phyloP scores from a whole-genome alignment of 1,140 invertebrate species.

The Megathymus violae region DNA sequence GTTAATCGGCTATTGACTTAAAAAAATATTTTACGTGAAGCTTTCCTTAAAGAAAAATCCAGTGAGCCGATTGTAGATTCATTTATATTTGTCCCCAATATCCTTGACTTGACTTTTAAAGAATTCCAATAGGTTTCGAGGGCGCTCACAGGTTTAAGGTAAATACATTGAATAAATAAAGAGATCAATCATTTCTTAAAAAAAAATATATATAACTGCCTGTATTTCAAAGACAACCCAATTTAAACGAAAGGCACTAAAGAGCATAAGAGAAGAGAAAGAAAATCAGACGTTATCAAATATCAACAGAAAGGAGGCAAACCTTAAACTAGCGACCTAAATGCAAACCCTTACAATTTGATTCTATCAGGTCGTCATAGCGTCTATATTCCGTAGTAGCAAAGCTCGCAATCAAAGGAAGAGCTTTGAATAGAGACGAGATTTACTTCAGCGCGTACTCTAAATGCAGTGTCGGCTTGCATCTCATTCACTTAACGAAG shows the following conservation, averaged over 20 bases:
- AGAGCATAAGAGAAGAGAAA: neutral
- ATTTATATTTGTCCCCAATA: too few species aligned
- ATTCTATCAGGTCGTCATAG: constrained; percentile 15
- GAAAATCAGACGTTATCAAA: neutral
- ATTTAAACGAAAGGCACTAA: neutral
- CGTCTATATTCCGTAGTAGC: constrained; percentile 9
- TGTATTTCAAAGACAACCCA: neutral
- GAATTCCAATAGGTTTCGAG: too few species aligned
- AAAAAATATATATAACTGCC: too few species aligned
- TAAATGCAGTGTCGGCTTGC: constrained; percentile 30
- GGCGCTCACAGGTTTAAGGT: too few species aligned
- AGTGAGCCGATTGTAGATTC: too few species aligned
- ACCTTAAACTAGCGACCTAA: constrained; percentile 7
- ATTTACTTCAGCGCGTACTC: constrained; percentile 21
- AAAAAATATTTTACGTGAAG: too few species aligned
- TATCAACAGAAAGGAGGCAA: neutral
- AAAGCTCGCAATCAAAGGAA: constrained; percentile 22
- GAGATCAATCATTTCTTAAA: too few species aligned
- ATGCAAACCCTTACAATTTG: constrained; percentile 16
- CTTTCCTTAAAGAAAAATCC: too few species aligned
- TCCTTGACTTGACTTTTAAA: too few species aligned
- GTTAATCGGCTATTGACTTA: too few species aligned
- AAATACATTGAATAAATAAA: too few species aligned
- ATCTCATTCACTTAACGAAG: constrained; percentile 41
- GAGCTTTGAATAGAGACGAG: constrained; percentile 16